Conservation (phyloP, 2,113 vertebrate genomes). For the Micronycteris hirsuta region DNA sequence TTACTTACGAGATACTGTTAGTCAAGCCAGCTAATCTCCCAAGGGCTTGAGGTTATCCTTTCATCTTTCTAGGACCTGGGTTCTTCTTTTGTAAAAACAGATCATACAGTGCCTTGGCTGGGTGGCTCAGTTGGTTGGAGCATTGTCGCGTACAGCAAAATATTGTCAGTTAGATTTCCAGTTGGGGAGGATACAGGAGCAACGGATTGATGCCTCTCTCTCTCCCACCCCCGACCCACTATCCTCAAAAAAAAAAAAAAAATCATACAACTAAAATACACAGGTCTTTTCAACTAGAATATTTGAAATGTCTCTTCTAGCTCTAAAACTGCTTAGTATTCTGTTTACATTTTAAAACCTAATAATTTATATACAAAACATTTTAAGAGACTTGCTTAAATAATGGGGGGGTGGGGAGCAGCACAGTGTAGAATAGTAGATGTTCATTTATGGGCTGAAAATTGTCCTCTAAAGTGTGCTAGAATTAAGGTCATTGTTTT, state of each 20-base stretch:
- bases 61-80: not conserved
- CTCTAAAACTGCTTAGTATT: not conserved
- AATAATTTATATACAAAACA: not conserved
- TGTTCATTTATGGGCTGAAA: not conserved
- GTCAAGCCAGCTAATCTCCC: not conserved
- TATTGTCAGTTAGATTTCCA: no score
- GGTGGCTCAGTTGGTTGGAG: not conserved
- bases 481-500: constrained; percentile 25
- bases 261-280: constrained; percentile 20
- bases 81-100: not conserved
- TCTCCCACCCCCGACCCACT: not conserved
- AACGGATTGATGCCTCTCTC: not conserved
- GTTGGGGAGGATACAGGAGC: not conserved
- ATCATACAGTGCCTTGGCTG: not conserved
- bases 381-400: constrained; percentile 13
- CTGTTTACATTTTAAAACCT: not conserved
- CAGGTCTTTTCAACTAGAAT: not conserved
- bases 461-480: not conserved
- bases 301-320: not conserved
- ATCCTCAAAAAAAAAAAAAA: not conserved
- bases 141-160: not conserved
- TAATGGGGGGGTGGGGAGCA: not conserved
- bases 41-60: not conserved
- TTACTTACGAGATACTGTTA: not conserved
- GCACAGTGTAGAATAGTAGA: not conserved